Conservation (phyloP, 2,797 vertebrate genomes). For the Orientallactaga sibirica region DNA sequence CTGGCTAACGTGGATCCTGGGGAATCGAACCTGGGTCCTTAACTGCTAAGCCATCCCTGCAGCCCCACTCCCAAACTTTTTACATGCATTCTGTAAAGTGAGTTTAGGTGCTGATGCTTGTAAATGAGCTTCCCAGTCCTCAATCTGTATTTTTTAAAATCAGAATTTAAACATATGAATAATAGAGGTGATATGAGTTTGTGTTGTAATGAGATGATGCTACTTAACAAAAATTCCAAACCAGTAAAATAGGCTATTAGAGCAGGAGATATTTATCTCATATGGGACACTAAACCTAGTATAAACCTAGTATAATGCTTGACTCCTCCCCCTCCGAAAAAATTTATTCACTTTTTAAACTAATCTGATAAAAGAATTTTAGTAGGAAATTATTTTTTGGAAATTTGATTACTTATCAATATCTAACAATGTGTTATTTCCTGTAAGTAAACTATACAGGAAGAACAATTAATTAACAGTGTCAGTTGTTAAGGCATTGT, state of each 20-base stretch:
- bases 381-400: constrained; percentile 23
- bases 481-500: background rate
- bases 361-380: background rate
- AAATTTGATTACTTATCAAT: constrained; percentile 27
- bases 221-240: constrained; percentile 6
- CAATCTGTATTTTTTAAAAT: background rate
- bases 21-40: too few relatives aligned
- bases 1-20: too few relatives aligned
- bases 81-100: too few relatives aligned
- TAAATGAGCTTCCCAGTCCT: background rate
- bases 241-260: background rate
- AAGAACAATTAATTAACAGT: background rate
- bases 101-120: too few relatives aligned
- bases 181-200: background rate
- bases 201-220: background rate
- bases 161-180: constrained; percentile 21
- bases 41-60: too few relatives aligned
- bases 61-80: too few relatives aligned
- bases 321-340: background rate
- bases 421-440: constrained; percentile 25
- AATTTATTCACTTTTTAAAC: constrained; percentile 17
- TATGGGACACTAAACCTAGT: background rate
- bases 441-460: constrained; percentile 3
- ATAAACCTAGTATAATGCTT: background rate
- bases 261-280: background rate